Evolutionary conservation across 2,888 invertebrate genomes (phyloP), one percentile per base, ranked within the genome.

Genomic region (Sphaerophoria taeniata): DNA sequence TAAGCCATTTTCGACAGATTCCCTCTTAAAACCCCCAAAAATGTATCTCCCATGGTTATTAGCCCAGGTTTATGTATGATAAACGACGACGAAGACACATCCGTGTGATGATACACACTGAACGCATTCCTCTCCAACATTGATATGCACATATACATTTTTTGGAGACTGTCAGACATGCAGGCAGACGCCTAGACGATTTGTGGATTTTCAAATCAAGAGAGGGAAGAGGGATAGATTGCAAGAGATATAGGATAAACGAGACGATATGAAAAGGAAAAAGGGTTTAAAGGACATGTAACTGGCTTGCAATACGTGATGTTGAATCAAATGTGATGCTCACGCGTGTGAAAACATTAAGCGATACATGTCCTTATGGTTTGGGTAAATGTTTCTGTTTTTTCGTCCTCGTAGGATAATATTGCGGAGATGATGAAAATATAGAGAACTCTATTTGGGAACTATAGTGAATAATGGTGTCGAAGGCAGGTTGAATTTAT

Each of bases 341-440:
- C 91, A 91, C 89, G 91, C 91, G 91, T 91, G 91, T 91, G 91
- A 91, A 91, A 91, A 91, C 90, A 90, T 90, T 90, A 90, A 89
- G 73, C 81, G 73, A 77, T 77, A 81, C 77, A 85, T 70, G 70
- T 72, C 75, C 72, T 56, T 73, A 81, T 70, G 51, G 55, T 56
- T 49, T 49, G 36, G 69, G 53, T 34, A 34, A 51, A 69, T 47
- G 45, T 43, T 31, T n/a, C 14, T 60, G 0, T 36, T 16, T 33
- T 14, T 33, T 58, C 36, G 0, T 16, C 12, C 33, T 51, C 1
- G 0, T n/a, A 53, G 7, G 24, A 67, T 67, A 39, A 24, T 53
- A 6, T n/a, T 43, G 55, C 3, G 33, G 39, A 67, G 58, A 75
- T 14, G 55, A 71, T 51, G 84, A 71, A 72, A 60, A 76, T 24